Conservation (phyloP, 2,113 vertebrate genomes). For the Crotalus horridus region DNA sequence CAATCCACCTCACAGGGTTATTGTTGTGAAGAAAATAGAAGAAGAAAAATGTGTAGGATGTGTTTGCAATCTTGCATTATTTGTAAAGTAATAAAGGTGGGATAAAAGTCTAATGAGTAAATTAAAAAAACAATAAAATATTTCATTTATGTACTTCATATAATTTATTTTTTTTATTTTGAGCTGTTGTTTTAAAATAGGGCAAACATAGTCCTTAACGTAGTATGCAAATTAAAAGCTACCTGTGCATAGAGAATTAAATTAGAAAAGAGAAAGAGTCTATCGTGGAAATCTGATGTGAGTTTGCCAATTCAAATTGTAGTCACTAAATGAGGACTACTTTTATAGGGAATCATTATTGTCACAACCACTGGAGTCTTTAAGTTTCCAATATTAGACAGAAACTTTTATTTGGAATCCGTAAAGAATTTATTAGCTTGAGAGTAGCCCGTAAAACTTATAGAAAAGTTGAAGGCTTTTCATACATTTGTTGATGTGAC, state of each 20-base stretch:
- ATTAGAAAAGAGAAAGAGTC: background rate
- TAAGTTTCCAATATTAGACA: too few species aligned
- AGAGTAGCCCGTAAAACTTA: too few species aligned
- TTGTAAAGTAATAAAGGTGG: background rate
- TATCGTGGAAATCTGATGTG: background rate
- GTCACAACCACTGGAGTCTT: too few species aligned
- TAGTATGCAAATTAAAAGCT: background rate
- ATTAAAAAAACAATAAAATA: background rate
- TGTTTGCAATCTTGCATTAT: background rate
- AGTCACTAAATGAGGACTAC: too few species aligned
- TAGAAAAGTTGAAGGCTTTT: too few species aligned
- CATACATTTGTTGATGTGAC: too few species aligned
- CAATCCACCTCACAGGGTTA: background rate
- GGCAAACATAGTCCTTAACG: background rate
- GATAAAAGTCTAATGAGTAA: background rate
- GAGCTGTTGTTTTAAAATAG: background rate
- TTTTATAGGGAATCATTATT: too few species aligned
- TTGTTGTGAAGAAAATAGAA: background rate
- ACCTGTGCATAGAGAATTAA: background rate
- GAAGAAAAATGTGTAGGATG: background rate
- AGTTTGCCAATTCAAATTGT: too few species aligned
- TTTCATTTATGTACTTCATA: background rate
- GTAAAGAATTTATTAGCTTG: too few species aligned
- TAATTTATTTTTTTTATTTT: background rate
- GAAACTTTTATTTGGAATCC: too few species aligned